phyloP scores from a whole-genome alignment of 1,140 invertebrate species.

The Pentalonia nigronervosa region DNA sequence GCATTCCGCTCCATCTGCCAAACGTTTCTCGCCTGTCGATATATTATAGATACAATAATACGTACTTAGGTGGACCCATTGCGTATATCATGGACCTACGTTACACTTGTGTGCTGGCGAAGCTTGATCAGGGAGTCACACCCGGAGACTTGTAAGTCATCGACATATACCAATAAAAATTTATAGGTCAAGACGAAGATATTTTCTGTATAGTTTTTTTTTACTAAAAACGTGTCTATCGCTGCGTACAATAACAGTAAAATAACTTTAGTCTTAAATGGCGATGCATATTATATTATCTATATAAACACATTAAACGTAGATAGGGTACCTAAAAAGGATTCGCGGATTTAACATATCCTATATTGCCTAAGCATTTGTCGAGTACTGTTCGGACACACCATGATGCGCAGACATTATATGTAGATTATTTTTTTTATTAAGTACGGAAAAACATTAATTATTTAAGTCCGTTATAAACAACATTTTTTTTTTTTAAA shows the following conservation, averaged over 20 bases:
- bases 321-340: neutral
- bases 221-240: neutral
- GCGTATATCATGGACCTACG: neutral
- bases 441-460: no score
- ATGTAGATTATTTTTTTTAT: no score
- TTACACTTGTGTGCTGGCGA: neutral
- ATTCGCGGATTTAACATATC: no score
- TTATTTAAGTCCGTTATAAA: no score
- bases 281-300: neutral
- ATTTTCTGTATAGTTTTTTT: neutral
- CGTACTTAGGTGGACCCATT: neutral
- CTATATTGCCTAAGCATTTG: no score
- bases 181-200: neutral
- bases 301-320: neutral
- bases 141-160: neutral
- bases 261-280: neutral
- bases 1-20: neutral
- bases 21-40: neutral
- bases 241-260: neutral
- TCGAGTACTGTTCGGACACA: no score
- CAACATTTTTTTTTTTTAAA: no score
- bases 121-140: neutral
- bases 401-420: no score
- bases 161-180: neutral
- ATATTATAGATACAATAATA: conserved; percentile 13